Base-by-base conservation (phyloP, 92 coral and sea anemone species). In the Umimayanthus chanpuru region DNA sequence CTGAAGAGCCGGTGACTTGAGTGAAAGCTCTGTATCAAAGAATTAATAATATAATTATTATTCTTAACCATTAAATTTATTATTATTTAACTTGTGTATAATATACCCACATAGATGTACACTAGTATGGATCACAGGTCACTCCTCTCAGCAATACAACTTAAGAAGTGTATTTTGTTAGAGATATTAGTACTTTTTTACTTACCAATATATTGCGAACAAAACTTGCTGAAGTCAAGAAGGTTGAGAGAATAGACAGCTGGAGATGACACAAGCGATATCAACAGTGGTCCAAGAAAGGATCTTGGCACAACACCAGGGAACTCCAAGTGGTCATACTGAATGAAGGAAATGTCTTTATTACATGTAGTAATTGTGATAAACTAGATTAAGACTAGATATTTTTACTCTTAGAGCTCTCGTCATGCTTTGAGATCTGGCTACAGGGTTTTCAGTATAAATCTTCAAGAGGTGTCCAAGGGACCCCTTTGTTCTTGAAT, bases 271-370 rank as follows among this genome's bases (percentile, higher is more conserved):
- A 97, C 49, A 50, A 91, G 15, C 14, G 99, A 93, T 76, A 97
- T 71, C 16, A 91, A 81, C 53, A 94, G 82, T 26, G 99, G 99
- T 1, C 99, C 99, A 91, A 97, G 83, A 82, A 97, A 97, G 29
- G 97, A 91, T 74, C 99, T 90, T 4, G 99, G 99, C 2, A 97
- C 99, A 9, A 96, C 98, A 65, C 99, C 99, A 81, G 99, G 98
- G 55, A 96, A 96, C 90, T 96, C 94, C 65, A 89, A 58, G 80
- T 96, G 99, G 65, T 96, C 99, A 91, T 95, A 96, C 99, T 96
- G 53, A 73, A 89, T 40, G 1, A 89, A 44, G 39, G 23, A 41
- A 61, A 61, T 4, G 2, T 2, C 25, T 9, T 61, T 20, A 61
- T 18, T 16, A n/a, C n/a, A n/a, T n/a, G n/a, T n/a, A 61, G 68